These are phyloP conservation scores for Pteropus alecto DNA, from an alignment of 2,113 vertebrate genomes.

Conservation along the genomic window DNA sequence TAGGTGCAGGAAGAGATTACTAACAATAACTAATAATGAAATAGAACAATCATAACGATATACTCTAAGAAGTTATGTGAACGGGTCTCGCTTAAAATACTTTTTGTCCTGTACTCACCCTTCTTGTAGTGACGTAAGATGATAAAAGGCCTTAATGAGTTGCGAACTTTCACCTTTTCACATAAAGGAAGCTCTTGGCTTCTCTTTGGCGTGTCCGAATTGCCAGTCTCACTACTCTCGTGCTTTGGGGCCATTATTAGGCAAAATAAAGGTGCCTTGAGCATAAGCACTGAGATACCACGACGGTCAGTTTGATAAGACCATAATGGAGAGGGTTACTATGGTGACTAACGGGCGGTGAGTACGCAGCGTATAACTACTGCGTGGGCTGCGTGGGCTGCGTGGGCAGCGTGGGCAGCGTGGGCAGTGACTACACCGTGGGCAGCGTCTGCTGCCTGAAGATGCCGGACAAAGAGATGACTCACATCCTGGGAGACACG, in stretches of 20 bases:
- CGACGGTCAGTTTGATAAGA: rapidly evolving
- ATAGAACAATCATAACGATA: not conserved
- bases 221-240: not conserved
- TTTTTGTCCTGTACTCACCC: not conserved
- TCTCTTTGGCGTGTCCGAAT: rapidly evolving
- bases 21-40: not conserved
- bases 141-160: not conserved
- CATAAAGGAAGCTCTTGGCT: not conserved
- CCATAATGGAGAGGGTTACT: not conserved
- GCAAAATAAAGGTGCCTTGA: not conserved
- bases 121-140: not conserved
- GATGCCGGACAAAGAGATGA: not conserved
- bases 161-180: not conserved
- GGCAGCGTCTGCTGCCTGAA: no score
- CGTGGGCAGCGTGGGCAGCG: no score
- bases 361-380: not conserved
- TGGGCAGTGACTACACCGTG: not conserved
- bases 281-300: not conserved
- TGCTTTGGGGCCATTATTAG: not conserved
- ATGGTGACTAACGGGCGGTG: not conserved
- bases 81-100: not conserved
- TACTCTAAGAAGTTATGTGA: not conserved
- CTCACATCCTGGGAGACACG: rapidly evolving
- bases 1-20: not conserved
- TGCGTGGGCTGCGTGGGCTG: no score